A percentile compares a stretch with the other conserved stretches of the same genome.
phyloP scores from a whole-genome alignment of 2,797 vertebrate genomes.

The Syndactyla subalaris region DNA sequence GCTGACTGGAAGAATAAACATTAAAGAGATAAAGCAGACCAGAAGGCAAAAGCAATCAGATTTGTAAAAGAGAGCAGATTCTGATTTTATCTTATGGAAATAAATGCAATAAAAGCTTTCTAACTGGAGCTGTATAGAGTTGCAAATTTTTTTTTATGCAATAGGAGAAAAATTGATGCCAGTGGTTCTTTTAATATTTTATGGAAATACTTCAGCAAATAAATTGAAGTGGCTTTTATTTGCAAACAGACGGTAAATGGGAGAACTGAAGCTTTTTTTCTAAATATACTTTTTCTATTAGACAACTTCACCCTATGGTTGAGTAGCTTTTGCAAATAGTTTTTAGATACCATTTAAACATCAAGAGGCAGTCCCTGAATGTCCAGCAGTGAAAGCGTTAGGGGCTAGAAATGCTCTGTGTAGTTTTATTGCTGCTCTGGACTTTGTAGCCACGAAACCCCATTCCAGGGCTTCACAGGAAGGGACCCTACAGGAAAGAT shows the following conservation, averaged over 20 bases:
- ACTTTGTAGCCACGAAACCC: not conserved
- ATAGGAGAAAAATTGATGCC: conserved; percentile 50
- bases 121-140: conserved; percentile 43
- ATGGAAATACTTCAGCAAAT: conserved; percentile 65
- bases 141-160: conserved; percentile 27
- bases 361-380: not conserved
- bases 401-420: not conserved
- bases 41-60: conserved; percentile 69
- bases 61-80: conserved; percentile 66
- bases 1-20: conserved; percentile 69
- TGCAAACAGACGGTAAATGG: conserved; percentile 63
- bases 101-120: conserved; percentile 66
- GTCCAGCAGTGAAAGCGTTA: not conserved
- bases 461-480: too few species aligned
- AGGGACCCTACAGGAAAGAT: not conserved
- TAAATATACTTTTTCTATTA: conserved; percentile 30
- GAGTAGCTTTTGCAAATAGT: not conserved
- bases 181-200: conserved; percentile 65
- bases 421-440: not conserved
- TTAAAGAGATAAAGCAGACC: conserved; percentile 66
- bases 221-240: conserved; percentile 44
- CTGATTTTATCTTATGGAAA: conserved; percentile 70
- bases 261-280: not conserved
- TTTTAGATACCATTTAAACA: not conserved
- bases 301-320: not conserved